These are phyloP conservation scores for Daboia siamensis DNA, from an alignment of 2,113 vertebrate genomes.

Conservation along the genomic window DNA sequence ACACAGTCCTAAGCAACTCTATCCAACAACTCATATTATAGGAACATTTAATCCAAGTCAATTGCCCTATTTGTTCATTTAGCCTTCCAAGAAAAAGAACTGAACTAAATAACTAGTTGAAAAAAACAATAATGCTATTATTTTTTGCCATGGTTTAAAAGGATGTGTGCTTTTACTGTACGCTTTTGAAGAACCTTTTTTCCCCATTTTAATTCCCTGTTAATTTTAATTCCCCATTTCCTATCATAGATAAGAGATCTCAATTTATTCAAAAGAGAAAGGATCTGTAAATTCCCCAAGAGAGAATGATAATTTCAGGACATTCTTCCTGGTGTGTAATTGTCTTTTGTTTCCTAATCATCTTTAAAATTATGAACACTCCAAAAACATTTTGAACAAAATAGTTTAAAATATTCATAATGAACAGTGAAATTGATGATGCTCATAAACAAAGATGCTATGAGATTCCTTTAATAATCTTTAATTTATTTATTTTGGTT, in stretches of 20 bases:
- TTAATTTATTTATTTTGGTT: constrained; percentile 78
- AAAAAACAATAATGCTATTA: background rate
- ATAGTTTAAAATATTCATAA: constrained; percentile 79
- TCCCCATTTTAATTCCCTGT: too few species aligned
- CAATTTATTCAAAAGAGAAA: background rate
- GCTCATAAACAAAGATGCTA: constrained; percentile 80
- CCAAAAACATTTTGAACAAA: constrained; percentile 72
- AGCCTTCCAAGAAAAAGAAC: background rate
- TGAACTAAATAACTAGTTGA: background rate
- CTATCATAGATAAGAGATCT: background rate
- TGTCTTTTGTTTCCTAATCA: constrained; percentile 67
- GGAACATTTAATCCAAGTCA: background rate
- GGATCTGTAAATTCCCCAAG: constrained; percentile 72
- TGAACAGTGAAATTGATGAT: constrained; percentile 74
- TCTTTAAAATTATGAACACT: constrained; percentile 75
- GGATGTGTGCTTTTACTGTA: background rate
- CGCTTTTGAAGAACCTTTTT: background rate
- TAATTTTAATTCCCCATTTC: background rate
- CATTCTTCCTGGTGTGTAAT: constrained; percentile 64
- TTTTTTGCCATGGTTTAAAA: background rate
- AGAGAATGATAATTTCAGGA: constrained; percentile 69
- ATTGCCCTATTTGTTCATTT: background rate
- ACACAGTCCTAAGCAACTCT: background rate
- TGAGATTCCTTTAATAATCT: constrained; percentile 80
- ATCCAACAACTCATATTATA: background rate